A percentile compares a stretch with the other conserved stretches of the same genome.
Evolutionary conservation across 2,888 invertebrate genomes (phyloP).

Genomic region (Pomacea canaliculata): DNA sequence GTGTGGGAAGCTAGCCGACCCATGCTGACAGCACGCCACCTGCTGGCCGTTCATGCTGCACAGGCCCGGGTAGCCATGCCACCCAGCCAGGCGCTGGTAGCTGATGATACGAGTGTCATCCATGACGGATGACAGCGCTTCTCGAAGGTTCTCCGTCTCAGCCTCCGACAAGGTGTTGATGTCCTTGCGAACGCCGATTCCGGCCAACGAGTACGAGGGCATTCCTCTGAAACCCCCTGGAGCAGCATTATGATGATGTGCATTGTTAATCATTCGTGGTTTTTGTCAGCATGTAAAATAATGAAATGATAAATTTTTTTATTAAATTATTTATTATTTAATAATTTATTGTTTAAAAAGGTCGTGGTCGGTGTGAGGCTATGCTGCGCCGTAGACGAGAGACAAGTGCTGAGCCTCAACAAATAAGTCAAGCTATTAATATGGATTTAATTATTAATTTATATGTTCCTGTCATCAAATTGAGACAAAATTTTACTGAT

Average conservation of each 20-base stretch:
- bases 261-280: too few species aligned
- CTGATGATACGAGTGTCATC: constrained; percentile 25
- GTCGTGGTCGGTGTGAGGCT: too few species aligned
- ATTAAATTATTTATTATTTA: too few species aligned
- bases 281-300: too few species aligned
- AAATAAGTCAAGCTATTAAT: too few species aligned
- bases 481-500: too few species aligned
- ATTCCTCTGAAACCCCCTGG: constrained; percentile 16
- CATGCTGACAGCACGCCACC: constrained; percentile 35
- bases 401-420: too few species aligned
- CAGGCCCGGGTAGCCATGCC: constrained; percentile 36
- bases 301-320: too few species aligned
- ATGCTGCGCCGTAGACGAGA: too few species aligned
- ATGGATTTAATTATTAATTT: too few species aligned
- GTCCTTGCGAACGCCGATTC: constrained; percentile 35
- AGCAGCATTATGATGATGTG: neutral
- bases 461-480: too few species aligned
- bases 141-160: constrained; percentile 32
- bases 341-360: too few species aligned
- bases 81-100: constrained; percentile 27
- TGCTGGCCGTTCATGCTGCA: constrained; percentile 28
- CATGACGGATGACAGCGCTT: constrained; percentile 31
- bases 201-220: constrained; percentile 15
- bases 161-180: constrained; percentile 31
- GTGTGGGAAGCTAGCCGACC: constrained; percentile 39